Conservation (phyloP, 2,888 invertebrate species). For the Fissipunctia ypsillon region DNA sequence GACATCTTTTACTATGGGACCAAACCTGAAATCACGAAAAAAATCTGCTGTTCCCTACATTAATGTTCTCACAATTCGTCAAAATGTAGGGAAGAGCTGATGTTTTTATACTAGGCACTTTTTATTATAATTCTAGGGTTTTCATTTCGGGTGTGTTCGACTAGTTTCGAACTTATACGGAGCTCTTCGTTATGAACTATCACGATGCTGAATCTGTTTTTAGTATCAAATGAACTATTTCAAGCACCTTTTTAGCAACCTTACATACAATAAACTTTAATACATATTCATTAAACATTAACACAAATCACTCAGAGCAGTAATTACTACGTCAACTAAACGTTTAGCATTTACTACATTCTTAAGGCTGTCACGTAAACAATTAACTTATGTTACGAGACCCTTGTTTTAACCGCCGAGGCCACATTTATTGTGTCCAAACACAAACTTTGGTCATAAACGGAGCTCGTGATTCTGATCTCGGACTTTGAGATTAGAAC, state of each 20-base stretch:
- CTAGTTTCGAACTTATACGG: background rate
- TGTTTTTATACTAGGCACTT: background rate
- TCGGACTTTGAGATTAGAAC: slow-evolving; percentile 67
- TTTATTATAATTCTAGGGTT: background rate
- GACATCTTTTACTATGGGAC: no score
- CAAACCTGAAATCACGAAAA: no score
- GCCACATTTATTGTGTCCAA: slow-evolving; percentile 73
- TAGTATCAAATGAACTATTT: background rate
- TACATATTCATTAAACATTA: background rate
- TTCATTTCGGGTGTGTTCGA: background rate
- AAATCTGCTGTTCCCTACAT: no score
- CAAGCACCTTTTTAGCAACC: background rate
- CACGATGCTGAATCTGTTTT: background rate
- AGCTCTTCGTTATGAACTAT: background rate
- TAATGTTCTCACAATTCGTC: no score
- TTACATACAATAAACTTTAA: background rate
- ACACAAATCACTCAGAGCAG: slow-evolving; percentile 31
- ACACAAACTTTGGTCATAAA: slow-evolving; percentile 82
- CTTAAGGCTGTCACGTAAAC: slow-evolving; percentile 77
- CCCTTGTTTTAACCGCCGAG: slow-evolving; percentile 73
- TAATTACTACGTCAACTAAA: slow-evolving; percentile 58
- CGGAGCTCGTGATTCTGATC: slow-evolving; percentile 73
- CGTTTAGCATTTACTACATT: slow-evolving; percentile 47
- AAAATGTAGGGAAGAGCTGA: no score
- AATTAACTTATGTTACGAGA: slow-evolving; percentile 76